These are phyloP conservation scores for Rhinolophus sinicus DNA, from an alignment of 2,113 vertebrate species.

Conservation along the genomic window DNA sequence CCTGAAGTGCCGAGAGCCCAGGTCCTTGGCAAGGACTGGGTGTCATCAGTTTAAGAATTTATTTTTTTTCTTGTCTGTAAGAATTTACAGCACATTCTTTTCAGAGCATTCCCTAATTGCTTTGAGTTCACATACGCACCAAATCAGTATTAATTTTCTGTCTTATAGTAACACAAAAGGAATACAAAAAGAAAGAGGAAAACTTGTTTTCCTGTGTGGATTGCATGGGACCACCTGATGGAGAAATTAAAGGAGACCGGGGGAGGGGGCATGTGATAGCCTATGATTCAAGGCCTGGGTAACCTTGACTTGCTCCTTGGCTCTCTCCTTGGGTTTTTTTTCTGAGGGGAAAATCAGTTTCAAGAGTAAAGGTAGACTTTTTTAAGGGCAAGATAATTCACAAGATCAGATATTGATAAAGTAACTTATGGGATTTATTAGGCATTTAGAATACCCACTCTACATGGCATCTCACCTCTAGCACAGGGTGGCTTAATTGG, in stretches of 20 bases:
- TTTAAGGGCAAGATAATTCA: slow-evolving; percentile 26
- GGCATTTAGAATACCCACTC: slow-evolving; percentile 4
- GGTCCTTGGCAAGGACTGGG: background rate
- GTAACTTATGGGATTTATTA: background rate
- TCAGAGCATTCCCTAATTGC: background rate
- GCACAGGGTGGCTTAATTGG: background rate
- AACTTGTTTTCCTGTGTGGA: background rate
- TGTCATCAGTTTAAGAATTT: background rate
- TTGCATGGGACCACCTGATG: background rate
- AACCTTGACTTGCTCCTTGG: background rate
- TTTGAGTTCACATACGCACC: background rate
- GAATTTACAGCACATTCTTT: background rate
- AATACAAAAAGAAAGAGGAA: background rate
- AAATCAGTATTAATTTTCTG: slow-evolving; percentile 11
- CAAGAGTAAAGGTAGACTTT: background rate
- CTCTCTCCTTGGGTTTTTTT: background rate
- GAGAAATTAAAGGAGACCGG: background rate
- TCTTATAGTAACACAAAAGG: background rate
- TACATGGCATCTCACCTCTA: background rate
- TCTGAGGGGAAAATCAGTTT: background rate
- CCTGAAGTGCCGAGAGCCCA: background rate
- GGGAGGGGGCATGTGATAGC: rapidly evolving
- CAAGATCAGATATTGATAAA: slow-evolving; percentile 30
- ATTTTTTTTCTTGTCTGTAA: background rate
- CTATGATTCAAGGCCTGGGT: background rate